Percentiles rank a stretch among this genome's conserved stretches.
phyloP scores from a whole-genome alignment of 2,888 invertebrate genomes.

The Lymantria dispar region DNA sequence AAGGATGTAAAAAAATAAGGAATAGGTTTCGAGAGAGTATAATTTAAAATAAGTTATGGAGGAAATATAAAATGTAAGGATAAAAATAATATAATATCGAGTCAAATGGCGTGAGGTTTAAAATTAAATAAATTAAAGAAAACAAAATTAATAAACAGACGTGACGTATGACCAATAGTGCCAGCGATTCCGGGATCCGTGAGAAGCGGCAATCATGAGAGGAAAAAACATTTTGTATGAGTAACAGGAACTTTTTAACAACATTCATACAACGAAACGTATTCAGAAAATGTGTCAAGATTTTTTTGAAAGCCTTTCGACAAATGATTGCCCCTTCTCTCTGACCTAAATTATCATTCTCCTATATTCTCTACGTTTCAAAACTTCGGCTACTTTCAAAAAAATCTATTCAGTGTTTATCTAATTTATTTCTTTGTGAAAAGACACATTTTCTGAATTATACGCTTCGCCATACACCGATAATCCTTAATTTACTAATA shows the following conservation, averaged over 20 bases:
- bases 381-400: slow-evolving; percentile 82
- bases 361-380: slow-evolving; percentile 75
- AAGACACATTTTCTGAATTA: slow-evolving; percentile 92
- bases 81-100: slow-evolving; percentile 28
- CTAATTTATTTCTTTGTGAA: slow-evolving; percentile 83
- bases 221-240: slow-evolving; percentile 78
- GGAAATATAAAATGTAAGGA: background rate
- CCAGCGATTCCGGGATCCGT: slow-evolving; percentile 75
- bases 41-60: background rate
- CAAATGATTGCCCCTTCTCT: slow-evolving; percentile 77
- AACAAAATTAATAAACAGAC: slow-evolving; percentile 37
- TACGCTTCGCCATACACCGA: slow-evolving; percentile 54
- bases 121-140: slow-evolving; percentile 34
- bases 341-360: slow-evolving; percentile 45
- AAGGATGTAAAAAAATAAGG: background rate
- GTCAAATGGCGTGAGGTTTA: slow-evolving; percentile 65
- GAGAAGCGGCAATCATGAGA: slow-evolving; percentile 83
- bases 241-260: slow-evolving; percentile 50
- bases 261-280: slow-evolving; percentile 47
- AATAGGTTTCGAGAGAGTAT: background rate
- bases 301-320: slow-evolving; percentile 82
- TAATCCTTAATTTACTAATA: slow-evolving; percentile 36
- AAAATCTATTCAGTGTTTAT: slow-evolving; percentile 81
- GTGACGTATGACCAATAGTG: slow-evolving; percentile 70
- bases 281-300: slow-evolving; percentile 89